phyloP scores from a whole-genome alignment of 1,140 invertebrate genomes.

The Lordiphosa mommai region DNA sequence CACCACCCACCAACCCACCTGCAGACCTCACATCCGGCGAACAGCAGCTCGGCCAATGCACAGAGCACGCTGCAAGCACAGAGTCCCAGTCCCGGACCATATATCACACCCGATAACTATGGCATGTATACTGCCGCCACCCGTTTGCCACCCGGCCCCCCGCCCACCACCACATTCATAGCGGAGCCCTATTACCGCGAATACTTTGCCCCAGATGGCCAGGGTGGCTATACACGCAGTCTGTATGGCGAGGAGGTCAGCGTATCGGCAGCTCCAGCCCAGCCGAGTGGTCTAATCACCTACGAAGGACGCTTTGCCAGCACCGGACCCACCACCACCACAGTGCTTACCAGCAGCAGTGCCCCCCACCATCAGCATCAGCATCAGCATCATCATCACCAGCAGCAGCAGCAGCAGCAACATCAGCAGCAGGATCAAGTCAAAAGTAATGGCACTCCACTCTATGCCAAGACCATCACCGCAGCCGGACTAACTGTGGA shows the following conservation, averaged over 20 bases:
- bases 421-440: slow-evolving; percentile 24
- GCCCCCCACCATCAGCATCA: slow-evolving; percentile 47
- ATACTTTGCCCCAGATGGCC: slow-evolving; percentile 74
- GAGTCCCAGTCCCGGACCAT: slow-evolving; percentile 76
- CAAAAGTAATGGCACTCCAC: slow-evolving; percentile 58
- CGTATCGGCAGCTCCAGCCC: slow-evolving; percentile 21
- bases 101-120: slow-evolving; percentile 75
- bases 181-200: slow-evolving; percentile 78
- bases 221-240: slow-evolving; percentile 67
- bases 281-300: slow-evolving; percentile 51
- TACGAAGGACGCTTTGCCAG: slow-evolving; percentile 76
- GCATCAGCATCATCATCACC: slow-evolving; percentile 46
- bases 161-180: slow-evolving; percentile 73
- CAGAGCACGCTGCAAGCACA: slow-evolving; percentile 58
- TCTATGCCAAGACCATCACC: slow-evolving; percentile 77
- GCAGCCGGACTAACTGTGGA: slow-evolving; percentile 92
- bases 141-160: slow-evolving; percentile 59
- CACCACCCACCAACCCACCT: slow-evolving; percentile 27
- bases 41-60: slow-evolving; percentile 27
- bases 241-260: slow-evolving; percentile 69
- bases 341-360: slow-evolving; percentile 57
- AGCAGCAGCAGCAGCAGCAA: slow-evolving; percentile 48
- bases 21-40: slow-evolving; percentile 66
- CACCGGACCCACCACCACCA: slow-evolving; percentile 59
- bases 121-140: slow-evolving; percentile 76